Conservation (phyloP, 2,113 vertebrate species). For the Thunnus thynnus region DNA sequence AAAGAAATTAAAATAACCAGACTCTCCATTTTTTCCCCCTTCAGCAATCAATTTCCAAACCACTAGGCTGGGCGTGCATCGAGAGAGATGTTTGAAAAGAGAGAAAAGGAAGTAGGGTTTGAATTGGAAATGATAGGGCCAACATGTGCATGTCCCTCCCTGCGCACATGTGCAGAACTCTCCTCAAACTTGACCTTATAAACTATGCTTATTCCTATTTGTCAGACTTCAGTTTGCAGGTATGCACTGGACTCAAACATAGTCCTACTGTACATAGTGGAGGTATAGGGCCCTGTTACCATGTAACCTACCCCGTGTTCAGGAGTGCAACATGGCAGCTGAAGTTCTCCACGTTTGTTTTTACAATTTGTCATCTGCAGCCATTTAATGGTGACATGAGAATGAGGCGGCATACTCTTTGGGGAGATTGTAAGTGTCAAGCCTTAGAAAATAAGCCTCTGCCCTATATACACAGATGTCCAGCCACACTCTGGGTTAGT, state of each 20-base stretch:
- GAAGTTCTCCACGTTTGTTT: conserved; percentile 51
- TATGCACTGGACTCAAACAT: background rate
- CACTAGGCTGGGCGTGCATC: conserved; percentile 20
- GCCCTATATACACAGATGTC: conserved; percentile 14
- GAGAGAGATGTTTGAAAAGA: conserved; percentile 19
- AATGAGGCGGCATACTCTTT: conserved; percentile 18
- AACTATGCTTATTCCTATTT: conserved; percentile 12
- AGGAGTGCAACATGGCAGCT: conserved; percentile 44
- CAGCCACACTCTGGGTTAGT: conserved; percentile 37
- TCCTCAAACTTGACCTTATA: conserved; percentile 32
- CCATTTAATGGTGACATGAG: conserved; percentile 36
- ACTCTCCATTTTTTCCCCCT: background rate
- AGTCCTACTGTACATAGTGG: background rate
- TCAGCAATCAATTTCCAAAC: conserved; percentile 38
- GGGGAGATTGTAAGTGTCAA: conserved; percentile 4
- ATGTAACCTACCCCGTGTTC: conserved; percentile 12
- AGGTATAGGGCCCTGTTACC: background rate
- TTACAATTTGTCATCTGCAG: conserved; percentile 52
- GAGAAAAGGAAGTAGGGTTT: conserved; percentile 23
- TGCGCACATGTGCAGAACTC: background rate
- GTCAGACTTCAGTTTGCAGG: conserved; percentile 2
- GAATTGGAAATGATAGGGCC: conserved; percentile 43
- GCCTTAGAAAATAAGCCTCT: conserved; percentile 31
- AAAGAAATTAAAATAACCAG: conserved; percentile 33
- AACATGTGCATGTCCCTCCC: conserved; percentile 34